These are phyloP conservation scores for Acanthosepion esculentum DNA, from an alignment of 2,888 invertebrate genomes.

Conservation along the genomic window DNA sequence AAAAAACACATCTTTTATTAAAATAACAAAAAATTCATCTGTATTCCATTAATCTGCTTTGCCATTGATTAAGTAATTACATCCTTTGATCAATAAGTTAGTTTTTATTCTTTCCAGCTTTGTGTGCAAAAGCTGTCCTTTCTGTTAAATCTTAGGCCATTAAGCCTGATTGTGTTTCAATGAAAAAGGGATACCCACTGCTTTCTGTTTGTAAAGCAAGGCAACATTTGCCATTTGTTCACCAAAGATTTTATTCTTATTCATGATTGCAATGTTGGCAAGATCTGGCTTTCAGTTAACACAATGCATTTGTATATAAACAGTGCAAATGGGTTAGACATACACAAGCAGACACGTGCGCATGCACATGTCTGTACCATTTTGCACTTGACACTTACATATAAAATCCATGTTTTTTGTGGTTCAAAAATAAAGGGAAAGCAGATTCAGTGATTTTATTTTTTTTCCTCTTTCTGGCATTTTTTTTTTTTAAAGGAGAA, in stretches of 20 bases:
- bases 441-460: not conserved
- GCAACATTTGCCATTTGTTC: too few relatives aligned
- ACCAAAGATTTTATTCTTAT: not conserved
- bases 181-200: slow-evolving; percentile 14
- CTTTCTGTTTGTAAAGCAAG: not conserved
- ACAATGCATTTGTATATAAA: slow-evolving; percentile 34
- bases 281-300: not conserved
- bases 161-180: not conserved
- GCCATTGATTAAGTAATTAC: not conserved
- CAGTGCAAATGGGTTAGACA: not conserved
- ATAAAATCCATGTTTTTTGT: not conserved
- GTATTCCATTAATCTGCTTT: not conserved
- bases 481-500: not conserved
- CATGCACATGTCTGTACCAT: not conserved
- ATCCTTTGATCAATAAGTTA: not conserved
- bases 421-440: not conserved
- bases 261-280: not conserved
- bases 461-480: not conserved
- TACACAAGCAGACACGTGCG: not conserved
- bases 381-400: not conserved
- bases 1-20: too few relatives aligned
- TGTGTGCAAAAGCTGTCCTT: not conserved
- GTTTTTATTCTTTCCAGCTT: not conserved
- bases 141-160: not conserved
- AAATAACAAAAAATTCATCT: not conserved